phyloP scores from a whole-genome alignment of 2,113 vertebrate genomes.

The Anhinga anhinga region DNA sequence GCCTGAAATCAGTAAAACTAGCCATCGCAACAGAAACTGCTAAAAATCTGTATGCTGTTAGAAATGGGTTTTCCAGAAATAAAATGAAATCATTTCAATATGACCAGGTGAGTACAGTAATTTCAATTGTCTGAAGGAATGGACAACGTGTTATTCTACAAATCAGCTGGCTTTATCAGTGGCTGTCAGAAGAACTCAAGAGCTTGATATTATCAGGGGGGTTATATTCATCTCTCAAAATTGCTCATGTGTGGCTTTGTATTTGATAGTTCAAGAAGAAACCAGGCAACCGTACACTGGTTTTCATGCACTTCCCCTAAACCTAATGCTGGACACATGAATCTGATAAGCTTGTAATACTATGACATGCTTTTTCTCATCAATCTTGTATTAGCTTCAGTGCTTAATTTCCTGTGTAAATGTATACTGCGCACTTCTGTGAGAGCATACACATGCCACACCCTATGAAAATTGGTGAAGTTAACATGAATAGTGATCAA shows the following conservation, averaged over 20 bases:
- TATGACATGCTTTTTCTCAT: background rate
- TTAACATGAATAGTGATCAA: background rate
- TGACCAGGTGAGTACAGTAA: background rate
- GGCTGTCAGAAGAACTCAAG: constrained; percentile 22
- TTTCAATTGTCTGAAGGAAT: background rate
- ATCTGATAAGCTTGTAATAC: background rate
- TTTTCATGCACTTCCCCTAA: constrained; percentile 1
- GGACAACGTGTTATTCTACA: background rate
- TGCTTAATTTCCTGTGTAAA: background rate
- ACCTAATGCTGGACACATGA: background rate
- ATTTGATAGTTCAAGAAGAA: constrained; percentile 28
- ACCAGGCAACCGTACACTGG: constrained; percentile 17
- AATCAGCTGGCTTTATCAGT: constrained; percentile 16
- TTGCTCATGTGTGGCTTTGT: constrained; percentile 40
- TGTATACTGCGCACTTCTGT: background rate
- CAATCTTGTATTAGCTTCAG: background rate
- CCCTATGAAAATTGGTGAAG: background rate
- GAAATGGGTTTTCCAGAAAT: background rate
- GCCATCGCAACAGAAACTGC: background rate
- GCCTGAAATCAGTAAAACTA: background rate
- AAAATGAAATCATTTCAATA: background rate
- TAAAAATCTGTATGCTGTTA: background rate
- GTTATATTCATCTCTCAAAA: constrained; percentile 15
- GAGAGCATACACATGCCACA: background rate
- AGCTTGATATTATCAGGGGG: constrained; percentile 30